These are phyloP conservation scores for Panzeria rudis DNA, from an alignment of 2,888 invertebrate species.

Conservation along the genomic window DNA sequence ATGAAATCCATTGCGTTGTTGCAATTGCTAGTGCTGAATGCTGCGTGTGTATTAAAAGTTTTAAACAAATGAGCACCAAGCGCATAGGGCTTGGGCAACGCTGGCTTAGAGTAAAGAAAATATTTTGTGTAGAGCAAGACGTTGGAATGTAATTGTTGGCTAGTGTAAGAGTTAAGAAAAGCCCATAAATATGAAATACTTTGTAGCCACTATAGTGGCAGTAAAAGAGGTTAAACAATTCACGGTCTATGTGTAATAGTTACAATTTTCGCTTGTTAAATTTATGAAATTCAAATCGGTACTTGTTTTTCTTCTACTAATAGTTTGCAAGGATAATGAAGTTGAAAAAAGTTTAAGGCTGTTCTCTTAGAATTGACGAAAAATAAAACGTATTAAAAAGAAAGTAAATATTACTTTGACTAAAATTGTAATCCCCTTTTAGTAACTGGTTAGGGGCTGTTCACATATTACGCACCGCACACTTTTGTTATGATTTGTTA, in stretches of 20 bases:
- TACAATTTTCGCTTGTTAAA: conserved; percentile 25
- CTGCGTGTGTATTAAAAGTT: too few relatives aligned
- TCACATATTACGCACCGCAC: too few relatives aligned
- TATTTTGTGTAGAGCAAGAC: conserved; percentile 21
- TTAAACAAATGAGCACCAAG: too few relatives aligned
- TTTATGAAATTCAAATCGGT: conserved; percentile 54
- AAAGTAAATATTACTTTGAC: conserved; percentile 34
- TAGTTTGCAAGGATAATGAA: conserved; percentile 7
- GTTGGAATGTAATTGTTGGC: conserved; percentile 26
- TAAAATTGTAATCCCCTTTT: conserved; percentile 27
- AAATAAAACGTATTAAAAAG: neutral
- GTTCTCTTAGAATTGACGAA: neutral
- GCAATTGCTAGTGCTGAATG: too few relatives aligned
- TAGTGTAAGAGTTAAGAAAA: conserved; percentile 9
- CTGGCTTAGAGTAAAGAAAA: conserved; percentile 15
- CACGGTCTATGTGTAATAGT: conserved; percentile 19
- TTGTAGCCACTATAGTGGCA: neutral
- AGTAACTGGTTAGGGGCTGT: conserved; percentile 15
- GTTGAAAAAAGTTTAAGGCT: neutral
- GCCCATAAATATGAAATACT: too few relatives aligned
- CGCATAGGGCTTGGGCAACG: too few relatives aligned
- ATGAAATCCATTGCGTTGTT: too few relatives aligned
- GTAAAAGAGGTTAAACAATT: conserved; percentile 13
- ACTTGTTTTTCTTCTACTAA: neutral
- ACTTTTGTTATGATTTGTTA: too few relatives aligned